Evolutionary conservation across 2,888 invertebrate species (phyloP).

Genomic region (Tridacna crocea): DNA sequence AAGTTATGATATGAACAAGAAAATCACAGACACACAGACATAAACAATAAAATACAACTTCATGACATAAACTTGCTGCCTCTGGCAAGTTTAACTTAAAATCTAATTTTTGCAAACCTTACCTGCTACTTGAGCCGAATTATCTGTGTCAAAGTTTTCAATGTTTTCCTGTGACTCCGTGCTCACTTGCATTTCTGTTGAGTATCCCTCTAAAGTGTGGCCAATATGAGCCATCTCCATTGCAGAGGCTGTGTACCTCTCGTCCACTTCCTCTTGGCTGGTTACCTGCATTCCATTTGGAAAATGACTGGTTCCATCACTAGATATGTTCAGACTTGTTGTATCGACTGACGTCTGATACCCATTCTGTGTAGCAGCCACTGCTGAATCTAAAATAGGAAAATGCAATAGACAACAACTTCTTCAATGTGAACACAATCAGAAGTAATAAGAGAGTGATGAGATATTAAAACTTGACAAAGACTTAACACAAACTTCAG

Average conservation of each 20-base stretch:
- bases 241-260: background rate
- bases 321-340: background rate
- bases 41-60: too few relatives aligned
- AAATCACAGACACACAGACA: too few relatives aligned
- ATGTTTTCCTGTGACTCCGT: background rate
- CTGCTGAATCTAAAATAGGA: too few relatives aligned
- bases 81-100: too few relatives aligned
- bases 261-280: background rate
- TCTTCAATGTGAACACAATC: too few relatives aligned
- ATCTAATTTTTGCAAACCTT: background rate
- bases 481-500: too few relatives aligned
- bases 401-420: too few relatives aligned
- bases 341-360: background rate
- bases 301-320: constrained; percentile 9
- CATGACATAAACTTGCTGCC: too few relatives aligned
- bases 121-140: background rate
- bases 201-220: background rate
- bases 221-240: background rate
- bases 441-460: too few relatives aligned
- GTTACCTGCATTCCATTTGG: constrained; percentile 1
- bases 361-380: background rate
- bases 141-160: background rate
- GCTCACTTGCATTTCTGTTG: background rate
- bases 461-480: too few relatives aligned
- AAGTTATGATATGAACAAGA: too few relatives aligned